Percentiles rank a stretch among this genome's conserved stretches.
These are phyloP conservation scores for Diplolepis rosae DNA, from an alignment of 2,888 invertebrate genomes.

Conservation along the genomic window DNA sequence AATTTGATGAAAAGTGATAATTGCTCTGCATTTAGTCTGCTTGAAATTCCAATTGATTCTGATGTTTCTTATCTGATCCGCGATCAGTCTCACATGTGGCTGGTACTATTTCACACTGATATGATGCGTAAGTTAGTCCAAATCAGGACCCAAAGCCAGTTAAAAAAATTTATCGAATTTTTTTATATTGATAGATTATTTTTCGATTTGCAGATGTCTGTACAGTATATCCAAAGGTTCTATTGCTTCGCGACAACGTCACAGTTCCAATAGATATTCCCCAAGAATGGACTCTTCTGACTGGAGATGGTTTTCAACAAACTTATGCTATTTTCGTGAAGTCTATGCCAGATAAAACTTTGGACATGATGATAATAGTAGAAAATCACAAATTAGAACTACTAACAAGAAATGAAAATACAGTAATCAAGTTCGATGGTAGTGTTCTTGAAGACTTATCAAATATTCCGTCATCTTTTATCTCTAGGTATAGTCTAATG, in stretches of 20 bases:
- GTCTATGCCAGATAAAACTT: constrained; percentile 49
- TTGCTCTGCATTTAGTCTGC: background rate
- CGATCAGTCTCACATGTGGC: background rate
- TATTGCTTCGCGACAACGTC: constrained; percentile 54
- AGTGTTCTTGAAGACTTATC: constrained; percentile 33
- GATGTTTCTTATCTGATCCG: background rate
- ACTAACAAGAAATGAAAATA: constrained; percentile 36
- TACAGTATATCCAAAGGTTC: constrained; percentile 54
- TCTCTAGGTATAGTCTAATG: too few species aligned
- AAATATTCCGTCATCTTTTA: too few species aligned
- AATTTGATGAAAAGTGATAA: background rate
- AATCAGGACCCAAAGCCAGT: too few species aligned
- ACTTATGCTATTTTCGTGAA: constrained; percentile 68
- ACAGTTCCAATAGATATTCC: constrained; percentile 50
- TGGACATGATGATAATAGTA: constrained; percentile 52
- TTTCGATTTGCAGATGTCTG: constrained; percentile 51
- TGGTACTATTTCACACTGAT: background rate
- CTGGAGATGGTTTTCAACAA: constrained; percentile 59
- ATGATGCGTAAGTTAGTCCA: background rate
- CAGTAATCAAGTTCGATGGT: constrained; percentile 51
- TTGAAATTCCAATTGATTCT: background rate
- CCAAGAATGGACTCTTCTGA: constrained; percentile 66
- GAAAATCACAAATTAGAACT: constrained; percentile 51
- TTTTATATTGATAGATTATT: background rate
- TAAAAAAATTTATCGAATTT: background rate